These are phyloP conservation scores for Drosophila seguyi DNA, from an alignment of 1,140 invertebrate species.

Conservation along the genomic window DNA sequence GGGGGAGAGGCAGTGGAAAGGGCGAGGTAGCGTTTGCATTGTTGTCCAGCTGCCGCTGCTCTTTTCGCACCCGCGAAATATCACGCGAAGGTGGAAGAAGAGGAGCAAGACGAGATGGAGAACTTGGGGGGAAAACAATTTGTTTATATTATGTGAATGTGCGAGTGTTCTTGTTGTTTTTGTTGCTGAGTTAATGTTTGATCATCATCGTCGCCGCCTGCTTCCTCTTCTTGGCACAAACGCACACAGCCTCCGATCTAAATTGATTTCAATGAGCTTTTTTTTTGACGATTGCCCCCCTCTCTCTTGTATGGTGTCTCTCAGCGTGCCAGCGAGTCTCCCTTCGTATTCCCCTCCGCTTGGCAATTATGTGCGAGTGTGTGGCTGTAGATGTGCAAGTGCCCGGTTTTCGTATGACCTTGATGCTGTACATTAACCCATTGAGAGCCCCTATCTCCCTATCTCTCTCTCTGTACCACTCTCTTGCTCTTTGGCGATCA, in stretches of 20 bases:
- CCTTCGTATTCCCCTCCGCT: background rate
- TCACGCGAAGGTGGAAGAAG: slow-evolving; percentile 16
- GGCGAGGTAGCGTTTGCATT: slow-evolving; percentile 53
- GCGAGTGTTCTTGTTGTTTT: slow-evolving; percentile 27
- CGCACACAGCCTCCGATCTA: slow-evolving; percentile 56
- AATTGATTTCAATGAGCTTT: slow-evolving; percentile 82
- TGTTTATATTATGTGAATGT: slow-evolving; percentile 64
- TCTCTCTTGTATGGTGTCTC: background rate
- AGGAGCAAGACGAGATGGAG: slow-evolving; percentile 13
- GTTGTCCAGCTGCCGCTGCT: slow-evolving; percentile 69
- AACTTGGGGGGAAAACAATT: slow-evolving; percentile 49
- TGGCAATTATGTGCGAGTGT: slow-evolving; percentile 37
- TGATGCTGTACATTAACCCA: slow-evolving; percentile 82
- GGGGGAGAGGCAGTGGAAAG: slow-evolving; percentile 7
- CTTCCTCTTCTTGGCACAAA: slow-evolving; percentile 60
- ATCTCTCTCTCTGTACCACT: slow-evolving; percentile 6
- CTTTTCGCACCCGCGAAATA: slow-evolving; percentile 65
- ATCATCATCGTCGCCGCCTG: slow-evolving; percentile 39
- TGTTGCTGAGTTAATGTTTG: slow-evolving; percentile 56
- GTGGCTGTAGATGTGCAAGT: slow-evolving; percentile 30
- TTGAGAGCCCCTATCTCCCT: slow-evolving; percentile 57
- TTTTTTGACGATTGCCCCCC: slow-evolving; percentile 54
- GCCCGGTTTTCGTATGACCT: slow-evolving; percentile 68
- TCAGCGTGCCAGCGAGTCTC: background rate
- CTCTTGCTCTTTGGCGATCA: slow-evolving; percentile 44